A percentile compares a stretch with the other conserved stretches of the same genome.
phyloP scores from a whole-genome alignment of 1,140 invertebrate species.

The Melitaea cinxia region DNA sequence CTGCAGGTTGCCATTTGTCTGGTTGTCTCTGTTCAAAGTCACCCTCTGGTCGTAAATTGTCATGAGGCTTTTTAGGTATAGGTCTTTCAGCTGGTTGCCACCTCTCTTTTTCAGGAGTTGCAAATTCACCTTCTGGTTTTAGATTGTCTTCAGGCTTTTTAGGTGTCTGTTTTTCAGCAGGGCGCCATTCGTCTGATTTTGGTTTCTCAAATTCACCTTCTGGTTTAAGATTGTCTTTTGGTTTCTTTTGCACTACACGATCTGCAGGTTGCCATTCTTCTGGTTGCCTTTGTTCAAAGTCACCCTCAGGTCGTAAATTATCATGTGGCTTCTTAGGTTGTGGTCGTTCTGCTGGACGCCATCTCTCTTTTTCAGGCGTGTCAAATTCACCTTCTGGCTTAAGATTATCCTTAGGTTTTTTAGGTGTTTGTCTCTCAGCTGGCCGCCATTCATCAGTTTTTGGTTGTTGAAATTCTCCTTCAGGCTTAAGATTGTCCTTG shows the following conservation, averaged over 20 bases:
- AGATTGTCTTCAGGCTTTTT: constrained; percentile 82
- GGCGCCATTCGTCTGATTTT: constrained; percentile 73
- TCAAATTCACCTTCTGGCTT: constrained; percentile 81
- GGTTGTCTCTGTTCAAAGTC: constrained; percentile 75
- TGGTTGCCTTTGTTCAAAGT: constrained; percentile 38
- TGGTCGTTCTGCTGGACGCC: constrained; percentile 29
- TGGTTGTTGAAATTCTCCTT: constrained; percentile 84
- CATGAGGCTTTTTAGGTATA: constrained; percentile 64
- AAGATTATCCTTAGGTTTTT: constrained; percentile 82
- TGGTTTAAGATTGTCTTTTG: constrained; percentile 34
- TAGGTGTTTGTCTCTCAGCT: constrained; percentile 71
- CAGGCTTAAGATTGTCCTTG: constrained; percentile 83
- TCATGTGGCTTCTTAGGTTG: constrained; percentile 11
- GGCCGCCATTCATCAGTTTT: constrained; percentile 55
- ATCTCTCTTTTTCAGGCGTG: constrained; percentile 5
- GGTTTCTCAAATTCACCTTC: constrained; percentile 72
- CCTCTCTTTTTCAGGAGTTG: constrained; percentile 71
- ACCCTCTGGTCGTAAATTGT: constrained; percentile 38
- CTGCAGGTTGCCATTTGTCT: constrained; percentile 67
- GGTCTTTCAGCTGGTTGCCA: constrained; percentile 77
- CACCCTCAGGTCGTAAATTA: constrained; percentile 37
- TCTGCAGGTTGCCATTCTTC: constrained; percentile 36
- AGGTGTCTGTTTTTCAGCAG: constrained; percentile 72
- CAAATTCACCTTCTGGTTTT: constrained; percentile 81
- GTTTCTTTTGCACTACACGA: constrained; percentile 26